These are phyloP conservation scores for Trissolcus brochymenae DNA, from an alignment of 2,888 invertebrate genomes.

Conservation along the genomic window DNA sequence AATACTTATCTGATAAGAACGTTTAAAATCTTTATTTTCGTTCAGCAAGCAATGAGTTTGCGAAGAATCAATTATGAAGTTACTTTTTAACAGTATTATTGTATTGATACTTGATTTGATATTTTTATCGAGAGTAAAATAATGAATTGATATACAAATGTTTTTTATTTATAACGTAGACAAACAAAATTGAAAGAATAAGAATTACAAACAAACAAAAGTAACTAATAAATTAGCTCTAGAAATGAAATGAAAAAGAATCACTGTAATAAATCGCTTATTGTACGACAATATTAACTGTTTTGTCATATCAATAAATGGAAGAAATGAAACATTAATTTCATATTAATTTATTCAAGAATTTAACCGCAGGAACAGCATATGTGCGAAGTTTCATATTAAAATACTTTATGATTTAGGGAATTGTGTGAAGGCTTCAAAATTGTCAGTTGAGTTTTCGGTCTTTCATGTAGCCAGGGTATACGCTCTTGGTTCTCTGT, in stretches of 20 bases:
- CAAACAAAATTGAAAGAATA: not conserved
- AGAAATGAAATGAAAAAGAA: not conserved
- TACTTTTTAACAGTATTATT: slow-evolving; percentile 8
- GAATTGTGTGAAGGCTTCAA: not conserved
- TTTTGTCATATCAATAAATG: slow-evolving; percentile 25
- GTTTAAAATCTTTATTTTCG: not conserved
- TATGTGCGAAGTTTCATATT: no score
- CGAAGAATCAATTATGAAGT: not conserved
- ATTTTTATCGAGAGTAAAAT: not conserved
- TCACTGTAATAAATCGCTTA: slow-evolving; percentile 13
- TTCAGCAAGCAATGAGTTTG: not conserved
- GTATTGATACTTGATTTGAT: not conserved
- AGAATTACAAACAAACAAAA: not conserved
- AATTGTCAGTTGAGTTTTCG: slow-evolving; percentile 1
- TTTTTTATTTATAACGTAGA: not conserved
- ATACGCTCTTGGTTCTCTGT: slow-evolving; percentile 58
- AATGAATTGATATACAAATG: not conserved
- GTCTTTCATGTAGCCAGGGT: not conserved
- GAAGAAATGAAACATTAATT: slow-evolving; percentile 2
- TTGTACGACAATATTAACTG: slow-evolving; percentile 16
- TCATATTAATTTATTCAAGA: not conserved
- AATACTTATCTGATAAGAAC: not conserved
- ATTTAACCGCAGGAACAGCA: not conserved
- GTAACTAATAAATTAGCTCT: not conserved
- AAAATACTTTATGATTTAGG: not conserved